Percentiles rank a stretch among this genome's conserved stretches.
phyloP scores from a whole-genome alignment of 2,797 vertebrate species.

The Orientallactaga sibirica region DNA sequence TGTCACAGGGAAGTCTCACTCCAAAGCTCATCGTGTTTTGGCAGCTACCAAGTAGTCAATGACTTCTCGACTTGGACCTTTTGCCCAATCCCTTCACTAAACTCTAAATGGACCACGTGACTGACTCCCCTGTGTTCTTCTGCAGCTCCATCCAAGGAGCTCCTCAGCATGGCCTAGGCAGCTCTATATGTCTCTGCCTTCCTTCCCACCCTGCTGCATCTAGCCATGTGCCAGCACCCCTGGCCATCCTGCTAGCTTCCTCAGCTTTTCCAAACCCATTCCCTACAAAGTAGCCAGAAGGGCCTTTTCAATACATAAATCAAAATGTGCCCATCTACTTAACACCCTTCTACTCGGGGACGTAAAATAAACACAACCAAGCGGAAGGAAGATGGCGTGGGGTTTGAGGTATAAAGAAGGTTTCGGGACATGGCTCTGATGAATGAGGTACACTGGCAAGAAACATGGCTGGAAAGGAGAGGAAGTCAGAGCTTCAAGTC shows the following conservation, averaged over 20 bases:
- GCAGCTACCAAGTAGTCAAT: neutral
- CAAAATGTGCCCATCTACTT: neutral
- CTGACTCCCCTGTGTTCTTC: neutral
- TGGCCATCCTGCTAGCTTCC: neutral
- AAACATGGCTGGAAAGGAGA: neutral
- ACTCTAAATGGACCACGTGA: neutral
- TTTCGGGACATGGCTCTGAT: neutral
- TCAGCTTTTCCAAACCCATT: conserved; percentile 22
- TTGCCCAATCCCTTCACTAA: neutral
- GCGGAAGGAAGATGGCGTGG: neutral
- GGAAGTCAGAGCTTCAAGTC: neutral
- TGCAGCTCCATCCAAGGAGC: neutral
- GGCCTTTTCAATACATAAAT: conserved; percentile 38
- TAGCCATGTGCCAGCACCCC: too few relatives aligned
- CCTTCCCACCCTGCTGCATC: neutral
- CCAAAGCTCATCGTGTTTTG: neutral
- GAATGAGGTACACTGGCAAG: neutral
- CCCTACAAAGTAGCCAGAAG: neutral
- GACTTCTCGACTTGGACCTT: neutral
- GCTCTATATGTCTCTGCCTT: neutral
- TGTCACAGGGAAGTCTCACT: neutral
- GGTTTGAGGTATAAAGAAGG: neutral
- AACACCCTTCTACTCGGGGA: conserved; percentile 9
- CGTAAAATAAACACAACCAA: conserved; percentile 2
- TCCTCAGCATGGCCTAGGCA: neutral